A percentile compares a stretch with the other conserved stretches of the same genome.
These are phyloP conservation scores for Trogon surrucura DNA, from an alignment of 2,113 vertebrate species.

Conservation along the genomic window DNA sequence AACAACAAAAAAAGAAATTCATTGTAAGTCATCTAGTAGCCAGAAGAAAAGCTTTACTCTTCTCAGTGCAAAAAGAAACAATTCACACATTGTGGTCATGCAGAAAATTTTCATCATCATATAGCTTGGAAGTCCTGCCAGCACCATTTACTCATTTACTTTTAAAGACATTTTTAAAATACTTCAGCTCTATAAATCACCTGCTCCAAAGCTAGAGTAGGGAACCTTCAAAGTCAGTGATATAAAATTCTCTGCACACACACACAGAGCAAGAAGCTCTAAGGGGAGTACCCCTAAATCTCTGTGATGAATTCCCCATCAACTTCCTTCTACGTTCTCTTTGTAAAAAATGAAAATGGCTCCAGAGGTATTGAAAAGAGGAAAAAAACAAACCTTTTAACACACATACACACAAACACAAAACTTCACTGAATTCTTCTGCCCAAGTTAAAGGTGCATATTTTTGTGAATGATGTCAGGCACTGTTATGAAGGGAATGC, in stretches of 20 bases:
- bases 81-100: fast-evolving
- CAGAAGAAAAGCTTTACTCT: background rate
- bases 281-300: background rate
- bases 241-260: background rate
- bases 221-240: background rate
- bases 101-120: background rate
- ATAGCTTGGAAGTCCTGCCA: background rate
- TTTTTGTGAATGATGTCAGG: background rate
- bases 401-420: background rate
- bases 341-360: background rate
- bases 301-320: background rate
- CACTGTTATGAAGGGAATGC: background rate
- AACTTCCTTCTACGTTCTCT: background rate
- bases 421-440: background rate
- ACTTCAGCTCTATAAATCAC: background rate
- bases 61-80: background rate
- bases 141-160: background rate
- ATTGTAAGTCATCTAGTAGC: background rate
- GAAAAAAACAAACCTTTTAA: background rate
- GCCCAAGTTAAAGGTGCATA: background rate
- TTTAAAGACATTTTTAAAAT: background rate
- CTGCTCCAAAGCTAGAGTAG: background rate
- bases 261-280: background rate
- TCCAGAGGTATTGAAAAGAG: background rate
- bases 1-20: background rate